Evolutionary conservation across 2,888 invertebrate genomes (phyloP), one percentile per base, ranked within the genome.

Genomic region (Andricus curvator): DNA sequence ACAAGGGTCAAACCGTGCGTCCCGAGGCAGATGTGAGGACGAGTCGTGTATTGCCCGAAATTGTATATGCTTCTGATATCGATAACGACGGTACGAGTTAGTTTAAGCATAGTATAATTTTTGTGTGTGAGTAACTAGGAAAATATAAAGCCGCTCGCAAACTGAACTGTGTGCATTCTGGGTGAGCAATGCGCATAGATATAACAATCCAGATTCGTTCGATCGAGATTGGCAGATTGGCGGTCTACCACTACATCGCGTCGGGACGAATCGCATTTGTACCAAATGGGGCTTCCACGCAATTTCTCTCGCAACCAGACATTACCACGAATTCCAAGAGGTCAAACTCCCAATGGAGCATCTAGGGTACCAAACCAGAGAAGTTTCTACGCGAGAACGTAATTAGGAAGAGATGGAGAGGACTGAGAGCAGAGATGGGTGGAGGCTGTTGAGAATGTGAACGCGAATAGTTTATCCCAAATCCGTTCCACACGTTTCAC

Each of bases 211-310:
- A n/a, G 56, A n/a, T 74, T 74, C 33, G 56, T 74, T 74, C 56
- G 56, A 74, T 56, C 29, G 74, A 56, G 74, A 74, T 74, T 74
- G 74, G 74, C 74, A 56, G 74, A 74, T 74, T 74, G 74, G 74
- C 56, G 74, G 74, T 74, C 51, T 70, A 70, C 70, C 51, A 51
- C 51, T n/a, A 22, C 20, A 56, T 20, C n/a, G 22, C 20, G n/a
- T 20, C n/a, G 13, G 51, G 51, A 70, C n/a, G 56, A 74, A n/a
- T 74, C 51, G 33, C 25, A 33, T 51, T 74, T 74, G 51, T 74
- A 74, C 51, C 56, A 33, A 74, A 74, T 33, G 51, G 20, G 74
- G 33, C 51, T 51, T 51, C 70, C 25, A 74, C n/a, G 56, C 51
- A 74, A 51, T 56, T 74, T 74, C 74, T 74, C 74, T 74, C 74